Evolutionary conservation across 2,888 invertebrate genomes (phyloP), one percentile per base, ranked within the genome.

Genomic region (Torymus texanus): DNA sequence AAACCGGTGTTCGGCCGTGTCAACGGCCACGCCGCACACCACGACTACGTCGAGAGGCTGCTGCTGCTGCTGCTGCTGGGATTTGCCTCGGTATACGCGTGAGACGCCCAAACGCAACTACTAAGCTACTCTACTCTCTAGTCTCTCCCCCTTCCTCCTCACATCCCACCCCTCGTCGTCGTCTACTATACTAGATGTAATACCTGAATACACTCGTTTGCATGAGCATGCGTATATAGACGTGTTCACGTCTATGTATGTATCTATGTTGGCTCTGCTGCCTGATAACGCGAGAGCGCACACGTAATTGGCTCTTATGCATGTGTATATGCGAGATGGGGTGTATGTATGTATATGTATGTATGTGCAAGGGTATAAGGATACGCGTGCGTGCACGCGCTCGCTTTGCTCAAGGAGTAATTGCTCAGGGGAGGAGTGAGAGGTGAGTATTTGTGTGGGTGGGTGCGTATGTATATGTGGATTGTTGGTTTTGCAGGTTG

Each of bases 171-270:
- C 84, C 82, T 84, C 81, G 82, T 81, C 83, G 86, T 86, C 85
- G 85, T 86, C 85, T 85, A 86, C 85, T 84, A 85, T 85, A 86
- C 85, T 84, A 85, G 85, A 85, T 87, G 88, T 88, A 87, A 88
- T 88, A 88, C 87, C 88, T 86, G 87, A 86, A 86, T 87, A 86
- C 85, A 85, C 86, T 85, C 86, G 86, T 88, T 87, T 83, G 84
- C 85, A 84, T 87, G 86, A 84, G 76, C 24, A 14, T 24, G 41
- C 53, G 59, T 29, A 16, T 21, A 21, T 21, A 21, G 41, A 41
- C 41, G 41, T 41, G 41, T 41, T 41, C 41, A 8, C 41, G 41
- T 41, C 41, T 41, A 8, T 41, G 41, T 41, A 8, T 29, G 5
- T 41, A 41, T 41, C 41, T 41, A 8, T 41, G 41, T 41, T 41